These are phyloP conservation scores for Drosophila bipectinata DNA, from an alignment of 1,140 invertebrate species.

Conservation along the genomic window DNA sequence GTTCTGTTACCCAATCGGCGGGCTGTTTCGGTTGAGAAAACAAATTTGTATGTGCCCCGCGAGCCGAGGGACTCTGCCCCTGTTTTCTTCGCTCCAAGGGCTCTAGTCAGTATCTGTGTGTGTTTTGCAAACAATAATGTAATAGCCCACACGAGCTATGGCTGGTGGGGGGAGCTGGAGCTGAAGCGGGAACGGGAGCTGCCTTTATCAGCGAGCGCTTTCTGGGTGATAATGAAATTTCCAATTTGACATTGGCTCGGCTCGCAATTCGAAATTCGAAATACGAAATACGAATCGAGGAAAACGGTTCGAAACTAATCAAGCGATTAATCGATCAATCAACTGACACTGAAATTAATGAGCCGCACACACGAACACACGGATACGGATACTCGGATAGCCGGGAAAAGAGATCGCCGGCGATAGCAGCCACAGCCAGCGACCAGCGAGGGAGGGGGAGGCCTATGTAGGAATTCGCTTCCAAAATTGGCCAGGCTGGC, in stretches of 20 bases:
- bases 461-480: slow-evolving; percentile 12
- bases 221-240: slow-evolving; percentile 57
- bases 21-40: slow-evolving; percentile 43
- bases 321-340: slow-evolving; percentile 79
- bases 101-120: too few species aligned
- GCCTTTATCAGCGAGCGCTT: slow-evolving; percentile 5
- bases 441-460: background rate
- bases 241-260: slow-evolving; percentile 47
- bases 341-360: slow-evolving; percentile 66
- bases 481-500: slow-evolving; percentile 47
- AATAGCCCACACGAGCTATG: too few species aligned
- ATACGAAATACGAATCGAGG: slow-evolving; percentile 11
- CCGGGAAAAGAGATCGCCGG: slow-evolving; percentile 18
- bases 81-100: background rate
- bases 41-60: slow-evolving; percentile 29
- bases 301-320: slow-evolving; percentile 55
- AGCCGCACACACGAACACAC: slow-evolving; percentile 21
- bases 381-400: too few species aligned
- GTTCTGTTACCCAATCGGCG: slow-evolving; percentile 14
- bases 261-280: too few species aligned
- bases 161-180: too few species aligned
- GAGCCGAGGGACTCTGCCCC: slow-evolving; percentile 2
- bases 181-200: background rate
- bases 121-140: too few species aligned
- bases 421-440: too few species aligned